A percentile compares a stretch with the other conserved stretches of the same genome.
Conservation (phyloP, 2,113 vertebrate genomes). For the Electrona antarctica region DNA sequence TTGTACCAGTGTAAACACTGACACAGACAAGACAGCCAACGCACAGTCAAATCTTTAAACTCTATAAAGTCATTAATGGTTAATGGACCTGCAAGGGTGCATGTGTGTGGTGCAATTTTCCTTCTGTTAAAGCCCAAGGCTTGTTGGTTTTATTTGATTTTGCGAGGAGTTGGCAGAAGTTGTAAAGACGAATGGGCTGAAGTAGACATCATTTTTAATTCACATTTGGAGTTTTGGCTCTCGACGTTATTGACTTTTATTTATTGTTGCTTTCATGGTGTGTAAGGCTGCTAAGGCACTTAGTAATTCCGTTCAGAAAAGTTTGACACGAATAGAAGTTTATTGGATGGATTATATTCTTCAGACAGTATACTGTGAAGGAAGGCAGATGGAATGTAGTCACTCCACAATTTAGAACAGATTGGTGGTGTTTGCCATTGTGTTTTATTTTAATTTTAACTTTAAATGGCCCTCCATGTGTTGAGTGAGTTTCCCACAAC, state of each 20-base stretch:
- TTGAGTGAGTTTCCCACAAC: too few relatives aligned
- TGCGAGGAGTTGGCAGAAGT: too few relatives aligned
- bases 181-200: too few relatives aligned
- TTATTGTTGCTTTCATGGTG: not conserved
- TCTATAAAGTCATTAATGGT: not conserved
- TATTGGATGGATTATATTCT: not conserved
- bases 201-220: not conserved
- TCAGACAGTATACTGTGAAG: not conserved
- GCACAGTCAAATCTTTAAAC: conserved; percentile 9
- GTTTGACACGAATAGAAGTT: not conserved
- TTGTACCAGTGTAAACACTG: conserved; percentile 53
- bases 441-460: too few relatives aligned
- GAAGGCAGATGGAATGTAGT: too few relatives aligned
- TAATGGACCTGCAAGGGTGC: too few relatives aligned
- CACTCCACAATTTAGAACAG: too few relatives aligned
- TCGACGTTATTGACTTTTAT: not conserved
- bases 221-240: not conserved
- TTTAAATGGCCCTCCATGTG: too few relatives aligned
- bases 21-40: conserved; percentile 21
- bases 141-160: too few relatives aligned
- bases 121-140: too few relatives aligned
- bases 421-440: too few relatives aligned
- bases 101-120: too few relatives aligned
- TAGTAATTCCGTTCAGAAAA: not conserved
- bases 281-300: not conserved